These are phyloP conservation scores for Chloroclysta siterata DNA, from an alignment of 2,888 invertebrate genomes.

Conservation along the genomic window DNA sequence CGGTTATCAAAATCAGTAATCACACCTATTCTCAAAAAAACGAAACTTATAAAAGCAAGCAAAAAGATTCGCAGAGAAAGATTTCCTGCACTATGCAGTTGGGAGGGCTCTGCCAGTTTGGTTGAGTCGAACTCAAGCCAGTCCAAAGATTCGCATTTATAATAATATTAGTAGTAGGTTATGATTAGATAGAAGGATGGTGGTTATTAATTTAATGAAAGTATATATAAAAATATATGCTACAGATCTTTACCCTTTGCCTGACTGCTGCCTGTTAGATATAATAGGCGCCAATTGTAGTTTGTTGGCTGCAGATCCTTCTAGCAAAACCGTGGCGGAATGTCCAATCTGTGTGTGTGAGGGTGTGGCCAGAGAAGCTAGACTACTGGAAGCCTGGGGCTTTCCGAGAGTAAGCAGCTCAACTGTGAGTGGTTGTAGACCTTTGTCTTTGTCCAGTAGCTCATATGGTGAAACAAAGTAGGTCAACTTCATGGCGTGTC, in stretches of 20 bases:
- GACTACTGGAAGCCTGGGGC: conserved; percentile 63
- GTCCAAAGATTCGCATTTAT: too few relatives aligned
- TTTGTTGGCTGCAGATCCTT: conserved; percentile 94
- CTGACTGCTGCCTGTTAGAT: conserved; percentile 87
- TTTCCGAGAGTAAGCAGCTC: conserved; percentile 87
- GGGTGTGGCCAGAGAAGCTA: conserved; percentile 72
- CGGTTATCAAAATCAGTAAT: too few relatives aligned
- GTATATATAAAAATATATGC: not conserved
- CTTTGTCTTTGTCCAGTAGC: conserved; percentile 91
- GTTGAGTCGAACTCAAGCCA: too few relatives aligned
- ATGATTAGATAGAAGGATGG: too few relatives aligned
- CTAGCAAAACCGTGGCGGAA: conserved; percentile 95
- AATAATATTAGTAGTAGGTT: too few relatives aligned
- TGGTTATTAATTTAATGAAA: not conserved
- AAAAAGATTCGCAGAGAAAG: too few relatives aligned
- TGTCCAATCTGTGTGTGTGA: conserved; percentile 89
- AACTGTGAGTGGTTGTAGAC: conserved; percentile 89
- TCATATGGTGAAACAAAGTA: conserved; percentile 98
- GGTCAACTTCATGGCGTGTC: conserved; percentile 96
- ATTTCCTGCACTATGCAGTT: too few relatives aligned
- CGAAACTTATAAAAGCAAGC: too few relatives aligned
- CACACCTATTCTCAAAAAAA: too few relatives aligned
- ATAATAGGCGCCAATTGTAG: conserved; percentile 90
- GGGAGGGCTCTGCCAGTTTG: too few relatives aligned
- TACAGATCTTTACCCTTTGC: conserved; percentile 87